Conservation (phyloP, 2,113 vertebrate species). For the Syngnathus scovelli region DNA sequence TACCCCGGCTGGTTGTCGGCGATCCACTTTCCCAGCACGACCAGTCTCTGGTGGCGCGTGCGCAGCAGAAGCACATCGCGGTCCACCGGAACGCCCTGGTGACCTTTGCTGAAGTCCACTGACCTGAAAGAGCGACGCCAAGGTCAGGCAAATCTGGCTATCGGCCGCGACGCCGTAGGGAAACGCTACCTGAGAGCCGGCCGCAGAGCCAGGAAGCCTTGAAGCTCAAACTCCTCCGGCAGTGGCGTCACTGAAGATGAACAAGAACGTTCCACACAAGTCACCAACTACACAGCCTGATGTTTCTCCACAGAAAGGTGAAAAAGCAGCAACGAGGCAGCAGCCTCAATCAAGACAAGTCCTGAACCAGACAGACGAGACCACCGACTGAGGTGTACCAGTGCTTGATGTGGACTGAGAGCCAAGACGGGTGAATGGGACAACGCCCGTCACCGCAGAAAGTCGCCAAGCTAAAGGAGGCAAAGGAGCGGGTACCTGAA, state of each 20-base stretch:
- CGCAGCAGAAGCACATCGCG: slow-evolving; percentile 80
- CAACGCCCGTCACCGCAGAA: too few relatives aligned
- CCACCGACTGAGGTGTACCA: too few relatives aligned
- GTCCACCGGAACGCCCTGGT: slow-evolving; percentile 88
- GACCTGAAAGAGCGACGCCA: slow-evolving; percentile 69
- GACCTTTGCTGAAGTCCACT: slow-evolving; percentile 96
- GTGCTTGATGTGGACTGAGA: too few relatives aligned
- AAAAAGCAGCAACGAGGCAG: not conserved
- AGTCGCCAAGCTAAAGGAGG: too few relatives aligned
- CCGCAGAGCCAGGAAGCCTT: slow-evolving; percentile 93
- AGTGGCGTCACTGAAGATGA: slow-evolving; percentile 80
- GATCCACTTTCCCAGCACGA: slow-evolving; percentile 89
- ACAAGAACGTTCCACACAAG: slow-evolving; percentile 21
- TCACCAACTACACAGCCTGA: not conserved
- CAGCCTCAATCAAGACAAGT: not conserved
- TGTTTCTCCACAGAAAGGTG: not conserved
- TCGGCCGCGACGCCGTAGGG: not conserved
- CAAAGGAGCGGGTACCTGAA: slow-evolving; percentile 70
- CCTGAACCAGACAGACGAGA: too few relatives aligned
- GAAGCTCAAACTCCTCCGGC: slow-evolving; percentile 97
- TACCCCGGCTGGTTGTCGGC: slow-evolving; percentile 90
- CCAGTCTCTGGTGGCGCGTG: slow-evolving; percentile 85
- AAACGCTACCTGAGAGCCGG: slow-evolving; percentile 82
- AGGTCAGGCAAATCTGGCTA: not conserved
- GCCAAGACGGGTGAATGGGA: too few relatives aligned